Conservation (phyloP, 1,140 invertebrate species). For the Periplaneta americana region DNA sequence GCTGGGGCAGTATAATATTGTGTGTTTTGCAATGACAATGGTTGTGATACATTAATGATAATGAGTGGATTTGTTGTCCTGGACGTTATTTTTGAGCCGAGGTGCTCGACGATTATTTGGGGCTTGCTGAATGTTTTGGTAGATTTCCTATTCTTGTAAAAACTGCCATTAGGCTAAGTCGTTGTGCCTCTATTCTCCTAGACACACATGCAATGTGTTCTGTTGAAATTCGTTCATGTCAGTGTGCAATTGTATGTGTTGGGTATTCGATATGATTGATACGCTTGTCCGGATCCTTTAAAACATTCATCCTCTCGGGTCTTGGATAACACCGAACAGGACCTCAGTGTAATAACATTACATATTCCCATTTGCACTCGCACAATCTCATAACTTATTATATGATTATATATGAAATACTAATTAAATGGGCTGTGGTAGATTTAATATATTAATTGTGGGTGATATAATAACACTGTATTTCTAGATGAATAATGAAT, state of each 20-base stretch:
- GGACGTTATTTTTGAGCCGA: background rate
- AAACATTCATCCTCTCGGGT: conserved; percentile 2
- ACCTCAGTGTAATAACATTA: conserved; percentile 1
- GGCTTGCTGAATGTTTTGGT: conserved; percentile 14
- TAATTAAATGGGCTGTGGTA: conserved; percentile 19
- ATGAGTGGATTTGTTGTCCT: background rate
- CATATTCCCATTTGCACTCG: conserved; percentile 17
- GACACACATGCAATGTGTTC: conserved; percentile 13
- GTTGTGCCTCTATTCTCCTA: conserved; percentile 17
- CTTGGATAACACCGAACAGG: background rate
- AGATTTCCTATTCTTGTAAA: conserved; percentile 17
- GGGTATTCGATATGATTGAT: conserved; percentile 4
- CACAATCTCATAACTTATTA: conserved; percentile 16
- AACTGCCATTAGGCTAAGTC: conserved; percentile 18
- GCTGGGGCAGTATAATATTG: background rate
- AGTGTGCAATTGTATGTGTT: conserved; percentile 9
- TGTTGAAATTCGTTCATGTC: conserved; percentile 11
- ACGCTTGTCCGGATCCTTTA: conserved; percentile 8
- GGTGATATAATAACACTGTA: conserved; percentile 18
- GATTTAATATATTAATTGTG: conserved; percentile 18
- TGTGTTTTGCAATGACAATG: conserved; percentile 4
- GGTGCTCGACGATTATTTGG: background rate
- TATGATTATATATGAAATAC: conserved; percentile 14
- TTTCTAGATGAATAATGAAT: conserved; percentile 17
- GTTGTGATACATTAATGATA: conserved; percentile 7